Evolutionary conservation across 2,888 invertebrate genomes (phyloP), one percentile per base, ranked within the genome.

Genomic region (Xestia ashworthii): DNA sequence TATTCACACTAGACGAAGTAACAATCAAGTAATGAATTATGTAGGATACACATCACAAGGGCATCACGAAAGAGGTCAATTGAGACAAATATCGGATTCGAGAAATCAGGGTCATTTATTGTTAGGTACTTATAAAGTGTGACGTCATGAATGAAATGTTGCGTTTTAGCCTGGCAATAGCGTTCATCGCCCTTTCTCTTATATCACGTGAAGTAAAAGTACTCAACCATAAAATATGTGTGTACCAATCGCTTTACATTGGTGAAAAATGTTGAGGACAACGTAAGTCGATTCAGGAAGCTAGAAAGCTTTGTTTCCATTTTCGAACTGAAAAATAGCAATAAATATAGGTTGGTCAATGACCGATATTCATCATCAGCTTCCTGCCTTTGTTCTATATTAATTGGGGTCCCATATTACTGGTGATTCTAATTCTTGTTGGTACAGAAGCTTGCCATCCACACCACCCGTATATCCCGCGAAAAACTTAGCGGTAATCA

Each of bases 401-500:
- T 55, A 58, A 58, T 25, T 58, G 25, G 58, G 55, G 12, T 16
- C n/a, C n/a, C n/a, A 11, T 55, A n/a, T 55, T 55, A n/a, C 55
- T 11, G 53, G 22, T 11, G n/a, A n/a, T 58, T 14, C 14, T 2
- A 58, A 32, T 19, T 32, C 0, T 62, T 50, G 16, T 50, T 50
- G 16, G 48, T 22, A 41, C 11, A 22, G 12, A 32, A 44, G 78
- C n/a, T 83, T 19, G 25, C 11, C 41, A 67, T 72, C 44, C 58
- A 3, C 1, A 0, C 0, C 1, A 46, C 3, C 88, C 8, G 86
- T 91, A 78, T 84, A 81, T 85, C 32, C 11, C 44, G 0, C 48
- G 46, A 12, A 67, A 82, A 89, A 89, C 85, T 88, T 88, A 71
- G 74, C 69, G 67, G 79, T 87, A 86, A 90, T 89, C 85, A 87